Evolutionary conservation across 2,888 invertebrate genomes (phyloP).

Genomic region (Melieria crassipennis): DNA sequence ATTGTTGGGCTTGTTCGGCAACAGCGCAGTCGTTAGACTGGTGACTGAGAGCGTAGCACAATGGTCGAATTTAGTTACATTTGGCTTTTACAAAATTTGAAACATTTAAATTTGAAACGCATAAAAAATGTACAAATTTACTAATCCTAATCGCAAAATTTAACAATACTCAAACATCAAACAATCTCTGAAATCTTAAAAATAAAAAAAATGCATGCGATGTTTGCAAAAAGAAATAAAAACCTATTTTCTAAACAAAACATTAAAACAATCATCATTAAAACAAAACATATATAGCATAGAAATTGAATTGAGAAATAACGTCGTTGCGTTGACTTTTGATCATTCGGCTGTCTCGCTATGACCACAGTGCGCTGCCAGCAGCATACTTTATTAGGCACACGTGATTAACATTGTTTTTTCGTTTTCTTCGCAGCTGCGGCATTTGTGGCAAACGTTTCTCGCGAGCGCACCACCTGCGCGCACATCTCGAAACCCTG

Average conservation of each 20-base stretch:
- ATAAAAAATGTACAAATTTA: no score
- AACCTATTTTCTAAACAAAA: no score
- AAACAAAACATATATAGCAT: no score
- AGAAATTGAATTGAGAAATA: not conserved
- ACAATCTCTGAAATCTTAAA: no score
- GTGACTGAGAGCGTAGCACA: no score
- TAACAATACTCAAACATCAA: no score
- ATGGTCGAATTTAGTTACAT: not conserved
- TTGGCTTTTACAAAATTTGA: not conserved
- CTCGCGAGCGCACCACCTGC: conserved; percentile 60
- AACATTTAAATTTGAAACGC: no score
- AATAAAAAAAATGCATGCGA: no score
- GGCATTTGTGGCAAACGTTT: conserved; percentile 61
- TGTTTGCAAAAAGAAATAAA: no score
- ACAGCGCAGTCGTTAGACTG: not conserved
- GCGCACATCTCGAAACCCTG: conserved; percentile 63
- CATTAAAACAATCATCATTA: no score
- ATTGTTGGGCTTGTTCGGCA: not conserved
- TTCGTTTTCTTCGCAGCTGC: conserved; percentile 48
- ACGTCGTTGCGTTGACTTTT: not conserved
- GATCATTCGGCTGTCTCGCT: not conserved
- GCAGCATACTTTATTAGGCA: no score
- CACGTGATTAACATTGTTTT: not conserved
- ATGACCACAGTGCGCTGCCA: not conserved
- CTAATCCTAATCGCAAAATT: no score